These are phyloP conservation scores for Corythaeola cristata DNA, from an alignment of 2,113 vertebrate species.

Conservation along the genomic window DNA sequence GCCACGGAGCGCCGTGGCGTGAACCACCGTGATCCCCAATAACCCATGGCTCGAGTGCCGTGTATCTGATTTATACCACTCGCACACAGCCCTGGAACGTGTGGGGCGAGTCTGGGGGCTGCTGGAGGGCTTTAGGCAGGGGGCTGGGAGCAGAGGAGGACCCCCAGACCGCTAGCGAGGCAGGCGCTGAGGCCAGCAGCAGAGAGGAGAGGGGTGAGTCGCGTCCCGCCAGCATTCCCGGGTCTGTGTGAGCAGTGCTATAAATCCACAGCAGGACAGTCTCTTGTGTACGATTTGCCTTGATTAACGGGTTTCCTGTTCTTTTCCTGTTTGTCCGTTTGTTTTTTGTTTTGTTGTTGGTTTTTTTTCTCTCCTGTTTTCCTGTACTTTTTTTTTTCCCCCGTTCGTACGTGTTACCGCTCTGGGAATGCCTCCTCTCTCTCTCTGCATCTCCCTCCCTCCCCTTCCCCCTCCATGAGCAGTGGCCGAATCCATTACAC, in stretches of 20 bases:
- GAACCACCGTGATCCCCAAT: background rate
- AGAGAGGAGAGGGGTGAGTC: constrained; percentile 33
- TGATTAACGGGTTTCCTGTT: constrained; percentile 85
- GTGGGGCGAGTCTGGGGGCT: constrained; percentile 28
- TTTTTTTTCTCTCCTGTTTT: constrained; percentile 70
- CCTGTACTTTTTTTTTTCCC: constrained; percentile 58
- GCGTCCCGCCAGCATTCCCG: constrained; percentile 59
- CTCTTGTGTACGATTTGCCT: constrained; percentile 77
- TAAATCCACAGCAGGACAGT: constrained; percentile 78
- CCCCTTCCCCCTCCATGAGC: constrained; percentile 77
- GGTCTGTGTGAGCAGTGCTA: constrained; percentile 81
- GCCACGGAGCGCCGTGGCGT: constrained; percentile 10
- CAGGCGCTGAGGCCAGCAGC: constrained; percentile 8
- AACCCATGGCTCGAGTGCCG: constrained; percentile 71
- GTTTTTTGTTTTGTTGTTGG: constrained; percentile 58
- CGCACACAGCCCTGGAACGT: constrained; percentile 79
- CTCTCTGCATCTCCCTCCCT: constrained; percentile 76
- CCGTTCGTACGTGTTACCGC: constrained; percentile 74
- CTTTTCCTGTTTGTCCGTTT: constrained; percentile 83
- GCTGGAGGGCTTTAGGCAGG: constrained; percentile 30
- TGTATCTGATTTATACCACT: constrained; percentile 83
- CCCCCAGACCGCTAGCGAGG: constrained; percentile 14
- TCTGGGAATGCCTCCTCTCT: constrained; percentile 80
- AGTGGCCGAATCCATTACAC: constrained; percentile 99
- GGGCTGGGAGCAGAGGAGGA: background rate